Evolutionary conservation across 2,113 vertebrate genomes (phyloP), one percentile per base, ranked within the genome.

Genomic region (Furnarius figulus): DNA sequence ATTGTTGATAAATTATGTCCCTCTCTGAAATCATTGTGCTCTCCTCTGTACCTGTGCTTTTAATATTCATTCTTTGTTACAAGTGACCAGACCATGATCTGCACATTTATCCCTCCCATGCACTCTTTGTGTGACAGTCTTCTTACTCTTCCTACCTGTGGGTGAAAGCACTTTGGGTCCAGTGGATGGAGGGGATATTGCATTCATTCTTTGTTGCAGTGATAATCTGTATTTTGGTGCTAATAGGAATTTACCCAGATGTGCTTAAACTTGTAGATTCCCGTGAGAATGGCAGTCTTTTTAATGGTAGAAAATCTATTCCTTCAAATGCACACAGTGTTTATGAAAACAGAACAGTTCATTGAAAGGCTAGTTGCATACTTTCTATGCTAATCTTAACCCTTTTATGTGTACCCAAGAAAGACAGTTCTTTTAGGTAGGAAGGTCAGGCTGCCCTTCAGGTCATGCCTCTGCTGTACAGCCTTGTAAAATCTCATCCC

Each of bases 361-460:
- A 21, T 20, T 27, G 39, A 49, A 76, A 96, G 10, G 14, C 49
- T 31, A 20, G 9, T 19, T 70, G 6, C 31, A 12, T 18, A 7
- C 5, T 73, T 71, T 49, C 53, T 88, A 3, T 61, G 37, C 35
- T 17, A 46, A 67, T 12, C 56, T n/a, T 58, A 80, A 39, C 6
- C 8, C 18, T 84, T 46, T 59, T 18, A 22, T 31, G 42, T 59
- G 73, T 18, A 20, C 39, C 47, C 44, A 65, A 17, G 58, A 85
- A 85, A 61, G 37, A 28, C 31, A 91, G 16, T 22, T 87, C 21
- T 68, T 65, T 28, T 5, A 37, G 14, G 37, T 39, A 33, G 75
- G 65, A 95, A 86, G 63, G n/a, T 81, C 47, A 83, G 40, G 8
- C 67, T 90, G 49, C 23, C 66, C 91, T 73, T 81, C 61, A 52